These are phyloP conservation scores for Hystrix brachyura DNA, from an alignment of 2,113 vertebrate genomes.

Conservation along the genomic window DNA sequence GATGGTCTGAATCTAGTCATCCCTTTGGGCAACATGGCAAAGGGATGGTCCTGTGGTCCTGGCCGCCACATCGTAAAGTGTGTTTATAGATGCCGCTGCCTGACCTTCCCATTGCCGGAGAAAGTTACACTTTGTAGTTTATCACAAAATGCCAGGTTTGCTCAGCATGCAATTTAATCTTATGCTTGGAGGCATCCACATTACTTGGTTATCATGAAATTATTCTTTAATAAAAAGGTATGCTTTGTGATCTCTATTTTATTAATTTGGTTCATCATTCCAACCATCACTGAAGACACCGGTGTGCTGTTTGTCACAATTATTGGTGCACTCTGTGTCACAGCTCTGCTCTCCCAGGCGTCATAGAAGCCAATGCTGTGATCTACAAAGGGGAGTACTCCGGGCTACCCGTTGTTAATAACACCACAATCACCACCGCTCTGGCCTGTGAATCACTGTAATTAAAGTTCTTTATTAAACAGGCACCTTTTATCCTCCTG, in stretches of 20 bases:
- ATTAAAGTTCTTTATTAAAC: background rate
- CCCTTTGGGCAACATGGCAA: background rate
- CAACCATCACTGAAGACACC: slow-evolving; percentile 81
- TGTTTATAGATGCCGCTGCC: slow-evolving; percentile 80
- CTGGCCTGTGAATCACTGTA: no score
- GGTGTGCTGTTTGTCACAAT: slow-evolving; percentile 83
- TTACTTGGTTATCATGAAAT: slow-evolving; percentile 86
- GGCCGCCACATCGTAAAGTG: slow-evolving; percentile 63
- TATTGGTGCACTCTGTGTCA: slow-evolving; percentile 17
- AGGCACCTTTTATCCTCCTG: background rate
- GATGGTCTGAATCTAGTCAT: slow-evolving; percentile 17
- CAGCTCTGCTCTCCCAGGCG: slow-evolving; percentile 68
- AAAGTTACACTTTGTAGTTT: slow-evolving; percentile 82
- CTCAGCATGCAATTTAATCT: slow-evolving; percentile 88
- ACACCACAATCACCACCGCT: accelerated
- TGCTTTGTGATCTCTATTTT: slow-evolving; percentile 85
- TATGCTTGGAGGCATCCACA: slow-evolving; percentile 85
- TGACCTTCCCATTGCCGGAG: slow-evolving; percentile 76
- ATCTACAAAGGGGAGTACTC: slow-evolving; percentile 58
- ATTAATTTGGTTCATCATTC: slow-evolving; percentile 84
- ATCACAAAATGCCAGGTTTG: slow-evolving; percentile 88
- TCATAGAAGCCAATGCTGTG: slow-evolving; percentile 55
- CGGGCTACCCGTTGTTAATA: background rate
- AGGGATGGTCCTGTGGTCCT: slow-evolving; percentile 60
- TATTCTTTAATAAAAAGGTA: slow-evolving; percentile 87